Conservation (phyloP, 1,140 invertebrate genomes). For the Copidosoma floridanum region DNA sequence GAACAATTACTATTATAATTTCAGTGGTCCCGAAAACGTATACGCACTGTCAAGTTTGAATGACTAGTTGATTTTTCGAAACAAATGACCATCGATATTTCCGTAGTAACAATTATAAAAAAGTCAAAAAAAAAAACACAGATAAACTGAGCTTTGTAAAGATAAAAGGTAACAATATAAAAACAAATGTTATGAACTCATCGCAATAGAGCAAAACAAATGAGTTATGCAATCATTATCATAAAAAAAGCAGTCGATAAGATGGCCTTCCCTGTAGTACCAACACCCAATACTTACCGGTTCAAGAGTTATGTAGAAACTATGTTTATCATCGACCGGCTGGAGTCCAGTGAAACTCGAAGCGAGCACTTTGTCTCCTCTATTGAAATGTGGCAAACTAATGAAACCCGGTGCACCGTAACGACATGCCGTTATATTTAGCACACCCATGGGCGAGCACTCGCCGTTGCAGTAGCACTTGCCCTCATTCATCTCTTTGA, state of each 20-base stretch:
- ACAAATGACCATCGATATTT: too few species aligned
- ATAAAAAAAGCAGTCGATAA: neutral
- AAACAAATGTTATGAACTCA: too few species aligned
- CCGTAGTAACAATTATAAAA: too few species aligned
- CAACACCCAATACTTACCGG: constrained; percentile 56
- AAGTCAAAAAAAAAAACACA: too few species aligned
- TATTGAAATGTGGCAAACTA: constrained; percentile 73
- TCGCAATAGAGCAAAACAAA: too few species aligned
- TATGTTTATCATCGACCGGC: constrained; percentile 60
- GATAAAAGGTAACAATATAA: too few species aligned
- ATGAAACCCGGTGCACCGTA: constrained; percentile 65
- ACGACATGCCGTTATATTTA: constrained; percentile 55
- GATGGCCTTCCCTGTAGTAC: neutral
- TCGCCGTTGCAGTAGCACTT: constrained; percentile 71
- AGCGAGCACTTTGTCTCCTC: constrained; percentile 60
- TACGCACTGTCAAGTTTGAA: too few species aligned
- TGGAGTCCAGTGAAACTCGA: constrained; percentile 60
- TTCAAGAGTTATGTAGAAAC: constrained; percentile 64
- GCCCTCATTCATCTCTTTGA: constrained; percentile 61
- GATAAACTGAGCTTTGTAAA: too few species aligned
- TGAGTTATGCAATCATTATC: too few species aligned
- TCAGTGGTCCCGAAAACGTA: too few species aligned
- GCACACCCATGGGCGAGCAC: constrained; percentile 66
- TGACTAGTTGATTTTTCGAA: too few species aligned
- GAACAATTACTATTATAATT: too few species aligned